Conservation (phyloP, 2,888 invertebrate genomes). For the Macrophya annulata region DNA sequence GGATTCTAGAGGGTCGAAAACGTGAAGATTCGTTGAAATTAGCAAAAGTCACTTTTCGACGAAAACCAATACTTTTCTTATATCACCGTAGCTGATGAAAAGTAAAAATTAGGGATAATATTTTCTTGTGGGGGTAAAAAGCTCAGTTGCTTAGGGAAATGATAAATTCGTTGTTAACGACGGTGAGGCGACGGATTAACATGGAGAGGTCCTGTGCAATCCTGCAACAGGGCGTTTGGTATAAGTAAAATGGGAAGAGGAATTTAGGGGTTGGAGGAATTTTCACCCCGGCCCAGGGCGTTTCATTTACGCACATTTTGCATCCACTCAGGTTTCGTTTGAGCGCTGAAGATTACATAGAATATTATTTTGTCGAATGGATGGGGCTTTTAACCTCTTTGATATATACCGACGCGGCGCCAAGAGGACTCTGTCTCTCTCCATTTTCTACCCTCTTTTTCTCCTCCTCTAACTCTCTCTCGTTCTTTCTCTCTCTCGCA, state of each 20-base stretch:
- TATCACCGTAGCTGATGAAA: no score
- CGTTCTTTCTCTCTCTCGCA: conserved; percentile 44
- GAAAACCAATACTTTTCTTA: no score
- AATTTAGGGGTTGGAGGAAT: not conserved
- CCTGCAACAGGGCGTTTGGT: not conserved
- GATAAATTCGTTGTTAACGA: conserved; percentile 49
- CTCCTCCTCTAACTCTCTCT: conserved; percentile 47
- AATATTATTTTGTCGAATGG: conserved; percentile 69
- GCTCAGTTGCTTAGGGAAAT: conserved; percentile 11
- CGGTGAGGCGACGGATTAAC: conserved; percentile 22
- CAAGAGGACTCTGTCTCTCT: conserved; percentile 20
- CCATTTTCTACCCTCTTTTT: not conserved
- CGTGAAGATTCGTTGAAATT: no score
- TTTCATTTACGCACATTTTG: conserved; percentile 71
- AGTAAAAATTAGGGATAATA: not conserved
- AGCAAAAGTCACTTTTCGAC: no score
- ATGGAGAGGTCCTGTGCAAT: not conserved
- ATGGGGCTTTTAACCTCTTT: conserved; percentile 65
- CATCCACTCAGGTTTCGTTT: conserved; percentile 73
- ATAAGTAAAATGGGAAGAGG: conserved; percentile 21
- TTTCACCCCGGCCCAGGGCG: conserved; percentile 63
- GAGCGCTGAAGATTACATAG: conserved; percentile 70
- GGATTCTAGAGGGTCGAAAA: no score
- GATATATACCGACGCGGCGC: conserved; percentile 60
- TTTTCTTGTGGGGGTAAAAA: not conserved